phyloP scores from a whole-genome alignment of 2,113 vertebrate species.

The Pyrgilauda ruficollis region DNA sequence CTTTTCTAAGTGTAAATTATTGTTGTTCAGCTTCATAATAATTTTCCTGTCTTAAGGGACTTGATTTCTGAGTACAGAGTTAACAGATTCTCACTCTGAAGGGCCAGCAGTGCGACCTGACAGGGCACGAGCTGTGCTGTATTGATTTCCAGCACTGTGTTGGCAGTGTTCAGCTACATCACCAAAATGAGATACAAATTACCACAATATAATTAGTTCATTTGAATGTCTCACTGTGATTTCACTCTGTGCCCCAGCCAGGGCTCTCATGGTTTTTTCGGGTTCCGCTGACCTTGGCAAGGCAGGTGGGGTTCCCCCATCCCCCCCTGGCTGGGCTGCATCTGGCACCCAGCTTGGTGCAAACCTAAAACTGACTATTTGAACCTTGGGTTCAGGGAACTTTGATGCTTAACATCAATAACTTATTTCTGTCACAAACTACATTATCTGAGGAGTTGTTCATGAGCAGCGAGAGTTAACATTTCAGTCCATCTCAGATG shows the following conservation, averaged over 20 bases:
- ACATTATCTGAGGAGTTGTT: not conserved
- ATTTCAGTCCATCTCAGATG: not conserved
- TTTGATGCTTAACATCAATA: not conserved
- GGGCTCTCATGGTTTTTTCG: not conserved
- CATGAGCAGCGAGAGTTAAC: not conserved
- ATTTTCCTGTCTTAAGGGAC: not conserved
- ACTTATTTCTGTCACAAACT: not conserved
- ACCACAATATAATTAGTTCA: not conserved
- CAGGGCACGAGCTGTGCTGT: not conserved
- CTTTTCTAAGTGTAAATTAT: not conserved
- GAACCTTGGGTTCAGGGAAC: not conserved
- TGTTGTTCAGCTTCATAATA: not conserved
- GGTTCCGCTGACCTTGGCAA: not conserved
- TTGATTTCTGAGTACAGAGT: not conserved
- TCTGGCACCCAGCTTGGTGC: not conserved
- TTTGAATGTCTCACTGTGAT: not conserved
- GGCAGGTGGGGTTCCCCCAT: not conserved
- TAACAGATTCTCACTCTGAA: not conserved
- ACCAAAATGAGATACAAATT: not conserved
- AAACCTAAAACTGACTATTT: not conserved
- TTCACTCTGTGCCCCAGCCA: not conserved
- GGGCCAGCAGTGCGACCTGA: not conserved
- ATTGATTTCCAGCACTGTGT: not conserved
- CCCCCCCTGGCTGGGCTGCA: rapidly evolving
- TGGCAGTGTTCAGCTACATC: not conserved